Evolutionary conservation across 1,140 invertebrate species (phyloP), one percentile per base, ranked within the genome.

Genomic region (Choristoneura fumiferana): DNA sequence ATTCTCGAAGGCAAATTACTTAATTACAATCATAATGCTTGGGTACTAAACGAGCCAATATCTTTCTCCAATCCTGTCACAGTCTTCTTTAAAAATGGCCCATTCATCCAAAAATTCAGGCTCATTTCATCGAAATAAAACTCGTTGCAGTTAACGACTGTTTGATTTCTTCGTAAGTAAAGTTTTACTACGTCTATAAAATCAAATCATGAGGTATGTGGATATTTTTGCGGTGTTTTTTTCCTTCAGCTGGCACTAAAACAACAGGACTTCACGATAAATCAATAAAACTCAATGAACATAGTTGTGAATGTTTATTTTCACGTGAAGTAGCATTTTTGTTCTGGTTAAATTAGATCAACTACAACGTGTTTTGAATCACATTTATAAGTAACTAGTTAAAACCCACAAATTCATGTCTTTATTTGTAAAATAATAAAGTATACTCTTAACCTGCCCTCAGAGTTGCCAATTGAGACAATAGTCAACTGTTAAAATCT

Each of bases 131-230:
- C 5, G 22, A 49, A 49, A 49, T 29, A 5, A 29, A 29, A 33
- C 13, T n/a, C 12, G 10, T 17, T 33, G 8, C 9, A 49, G 43
- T 49, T 49, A 49, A 49, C 43, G 43, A 12, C 43, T 49, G 43
- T 33, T 49, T 49, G 43, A 49, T 49, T 49, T 5, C 10, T 12
- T 49, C n/a, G 3, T 1, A 29, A 33, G 39, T 22, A 14, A 29
- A 49, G 43, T 49, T 49, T 49, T 49, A 49, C 22, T 33, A 9
- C 18, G 43, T 49, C 43, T 29, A 49, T 49, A 49, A 49, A 49
- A 49, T 49, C 18, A 49, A 49, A 49, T 49, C 18, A 29, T 18
- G 17, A 49, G 18, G 43, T 49, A 45, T 45, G 17, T 13, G 43
- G 4, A 49, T 33, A 29, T 29, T 29, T 29, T 49, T 49, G 43